Base-by-base conservation (phyloP, 2,797 vertebrate species). In the Pipistrellus kuhlii region DNA sequence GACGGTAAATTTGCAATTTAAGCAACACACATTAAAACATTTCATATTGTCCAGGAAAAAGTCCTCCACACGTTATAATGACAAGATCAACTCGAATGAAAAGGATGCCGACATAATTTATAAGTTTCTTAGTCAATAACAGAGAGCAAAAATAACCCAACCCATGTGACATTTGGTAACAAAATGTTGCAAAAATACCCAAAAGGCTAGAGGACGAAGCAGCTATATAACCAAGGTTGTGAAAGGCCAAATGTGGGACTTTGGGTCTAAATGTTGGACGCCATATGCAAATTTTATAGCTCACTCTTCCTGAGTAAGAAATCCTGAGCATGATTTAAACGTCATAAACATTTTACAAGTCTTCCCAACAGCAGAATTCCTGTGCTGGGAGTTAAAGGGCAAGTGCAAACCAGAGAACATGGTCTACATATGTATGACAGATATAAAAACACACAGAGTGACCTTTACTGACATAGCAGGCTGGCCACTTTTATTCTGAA, bases 361-460 rank as follows among this genome's bases (percentile, higher is more conserved):
- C 96, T 69, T 96, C 94, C 53, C 95, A 97, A 95, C 94, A 91
- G 68, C 96, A 91, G 15, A 32, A 94, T 97, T 98, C 97, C 66
- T 96, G 51, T 30, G 71, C 83, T 91, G 88, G 92, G 86, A 96
- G 91, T 95, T 97, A 96, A 95, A 97, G 95, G 90, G 84, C 78
- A 97, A 97, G 73, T 91, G 48, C 48, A 97, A 96, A 96, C 88
- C 44, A 23, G 94, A 93, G 93, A 96, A 66, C 64, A 97, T 91
- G 93, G 10, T 95, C 76, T 90, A 21, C 88, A 82, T 59, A 95
- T 85, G 92, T 96, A 93, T 90, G 87, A 69, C 90, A 94, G 91
- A 92, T 84, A 96, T 41, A 93, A 95, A 96, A 96, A 91, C 95
- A 95, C 77, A 83, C 30, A n/a, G 41, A 69, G 53, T 81, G 85